These are phyloP conservation scores for Platygyra sinensis DNA, from an alignment of 64 coral and sea anemone genomes.

Conservation along the genomic window DNA sequence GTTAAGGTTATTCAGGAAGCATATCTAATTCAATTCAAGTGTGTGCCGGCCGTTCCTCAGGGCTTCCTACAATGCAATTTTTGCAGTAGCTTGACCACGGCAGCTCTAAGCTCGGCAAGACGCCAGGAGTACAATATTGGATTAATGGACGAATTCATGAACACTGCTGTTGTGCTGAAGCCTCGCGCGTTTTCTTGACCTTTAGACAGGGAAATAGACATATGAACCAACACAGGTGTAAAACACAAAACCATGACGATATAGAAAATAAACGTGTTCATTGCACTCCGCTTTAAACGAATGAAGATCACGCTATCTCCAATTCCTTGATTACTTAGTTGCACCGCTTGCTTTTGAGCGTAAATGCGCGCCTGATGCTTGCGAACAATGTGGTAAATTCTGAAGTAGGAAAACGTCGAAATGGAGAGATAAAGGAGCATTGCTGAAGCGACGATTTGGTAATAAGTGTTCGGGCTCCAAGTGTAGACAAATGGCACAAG, in stretches of 20 bases:
- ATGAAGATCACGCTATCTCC: background rate
- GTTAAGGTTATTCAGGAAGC: background rate
- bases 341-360: background rate
- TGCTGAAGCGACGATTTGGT: background rate
- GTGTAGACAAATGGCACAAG: background rate
- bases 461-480: background rate
- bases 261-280: background rate
- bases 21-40: background rate
- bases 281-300: slow-evolving; percentile 1
- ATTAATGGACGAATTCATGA: background rate
- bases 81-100: background rate
- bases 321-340: background rate
- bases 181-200: background rate
- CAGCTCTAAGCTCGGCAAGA: background rate
- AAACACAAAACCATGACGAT: slow-evolving; percentile 11
- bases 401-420: background rate
- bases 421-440: background rate
- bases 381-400: slow-evolving; percentile 23
- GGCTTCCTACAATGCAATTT: background rate
- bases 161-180: background rate
- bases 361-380: background rate
- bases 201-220: background rate
- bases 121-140: slow-evolving; percentile 28
- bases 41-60: background rate
- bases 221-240: background rate